These are phyloP conservation scores for Alfaro cultratus DNA, from an alignment of 2,797 vertebrate genomes.

Conservation along the genomic window DNA sequence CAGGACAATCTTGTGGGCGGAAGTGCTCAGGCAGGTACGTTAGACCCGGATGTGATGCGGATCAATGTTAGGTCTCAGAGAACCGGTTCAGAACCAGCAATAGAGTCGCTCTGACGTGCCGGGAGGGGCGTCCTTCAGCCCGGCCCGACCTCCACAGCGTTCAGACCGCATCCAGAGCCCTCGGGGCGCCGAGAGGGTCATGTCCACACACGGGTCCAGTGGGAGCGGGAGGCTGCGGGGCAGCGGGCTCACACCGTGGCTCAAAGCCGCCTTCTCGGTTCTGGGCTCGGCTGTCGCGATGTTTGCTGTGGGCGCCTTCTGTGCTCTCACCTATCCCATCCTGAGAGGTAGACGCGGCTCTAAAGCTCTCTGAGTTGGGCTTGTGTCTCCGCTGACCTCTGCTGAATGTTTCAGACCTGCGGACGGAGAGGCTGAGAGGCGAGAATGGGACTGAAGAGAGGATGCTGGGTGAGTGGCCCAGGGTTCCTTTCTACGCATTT, in stretches of 20 bases:
- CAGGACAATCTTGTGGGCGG: background rate
- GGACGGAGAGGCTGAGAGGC: slow-evolving; percentile 59
- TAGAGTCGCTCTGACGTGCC: background rate
- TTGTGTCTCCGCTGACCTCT: background rate
- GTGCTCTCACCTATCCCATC: slow-evolving; percentile 75
- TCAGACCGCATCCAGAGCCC: background rate
- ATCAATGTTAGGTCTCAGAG: background rate
- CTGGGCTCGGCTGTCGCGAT: slow-evolving; percentile 59
- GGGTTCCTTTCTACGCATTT: background rate
- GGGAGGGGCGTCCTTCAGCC: background rate
- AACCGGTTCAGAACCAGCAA: background rate
- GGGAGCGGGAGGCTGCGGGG: background rate
- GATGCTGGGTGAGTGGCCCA: slow-evolving; percentile 71
- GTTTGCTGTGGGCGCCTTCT: slow-evolving; percentile 61
- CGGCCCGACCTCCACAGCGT: background rate
- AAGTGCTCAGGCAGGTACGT: background rate
- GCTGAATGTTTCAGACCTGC: slow-evolving; percentile 74
- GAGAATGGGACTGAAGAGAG: slow-evolving; percentile 73
- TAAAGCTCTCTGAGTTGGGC: background rate
- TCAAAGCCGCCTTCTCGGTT: slow-evolving; percentile 52
- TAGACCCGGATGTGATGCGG: background rate
- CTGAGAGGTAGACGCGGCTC: slow-evolving; percentile 70
- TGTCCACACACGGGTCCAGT: background rate
- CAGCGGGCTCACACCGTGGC: slow-evolving; percentile 45
- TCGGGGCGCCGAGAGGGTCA: background rate